Conservation (phyloP, 2,113 vertebrate species). For the Cranoglanis bouderius region DNA sequence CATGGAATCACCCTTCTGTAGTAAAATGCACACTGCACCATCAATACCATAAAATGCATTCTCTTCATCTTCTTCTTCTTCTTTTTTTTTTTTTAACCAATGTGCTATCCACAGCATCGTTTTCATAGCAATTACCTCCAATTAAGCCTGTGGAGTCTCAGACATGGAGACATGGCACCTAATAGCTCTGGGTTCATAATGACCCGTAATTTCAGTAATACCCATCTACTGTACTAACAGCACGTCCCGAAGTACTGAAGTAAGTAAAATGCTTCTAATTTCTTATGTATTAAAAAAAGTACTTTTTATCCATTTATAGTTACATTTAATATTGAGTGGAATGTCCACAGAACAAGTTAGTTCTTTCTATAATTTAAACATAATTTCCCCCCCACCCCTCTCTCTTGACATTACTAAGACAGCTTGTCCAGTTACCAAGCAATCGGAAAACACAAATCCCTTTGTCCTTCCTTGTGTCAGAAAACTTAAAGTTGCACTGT, state of each 20-base stretch:
- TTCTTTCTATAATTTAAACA: neutral
- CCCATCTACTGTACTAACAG: neutral
- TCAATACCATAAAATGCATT: neutral
- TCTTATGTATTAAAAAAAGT: neutral
- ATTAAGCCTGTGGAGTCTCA: neutral
- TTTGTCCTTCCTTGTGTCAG: neutral
- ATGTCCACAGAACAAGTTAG: neutral
- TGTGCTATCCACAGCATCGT: neutral
- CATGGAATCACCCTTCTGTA: neutral
- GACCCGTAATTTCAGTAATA: conserved; percentile 18
- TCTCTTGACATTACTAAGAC: neutral
- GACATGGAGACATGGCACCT: neutral
- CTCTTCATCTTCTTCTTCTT: neutral
- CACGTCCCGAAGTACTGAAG: no score
- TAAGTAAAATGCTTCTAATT: no score
- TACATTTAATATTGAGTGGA: neutral
- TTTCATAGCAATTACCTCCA: neutral
- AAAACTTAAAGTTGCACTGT: neutral
- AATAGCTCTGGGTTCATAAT: conserved; percentile 2
- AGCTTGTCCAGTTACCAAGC: neutral
- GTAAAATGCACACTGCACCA: neutral
- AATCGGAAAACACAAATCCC: neutral
- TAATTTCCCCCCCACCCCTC: neutral
- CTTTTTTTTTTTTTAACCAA: neutral
- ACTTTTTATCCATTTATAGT: neutral